These are phyloP conservation scores for Dermochelys coriacea DNA, from an alignment of 2,797 vertebrate genomes.

Conservation along the genomic window DNA sequence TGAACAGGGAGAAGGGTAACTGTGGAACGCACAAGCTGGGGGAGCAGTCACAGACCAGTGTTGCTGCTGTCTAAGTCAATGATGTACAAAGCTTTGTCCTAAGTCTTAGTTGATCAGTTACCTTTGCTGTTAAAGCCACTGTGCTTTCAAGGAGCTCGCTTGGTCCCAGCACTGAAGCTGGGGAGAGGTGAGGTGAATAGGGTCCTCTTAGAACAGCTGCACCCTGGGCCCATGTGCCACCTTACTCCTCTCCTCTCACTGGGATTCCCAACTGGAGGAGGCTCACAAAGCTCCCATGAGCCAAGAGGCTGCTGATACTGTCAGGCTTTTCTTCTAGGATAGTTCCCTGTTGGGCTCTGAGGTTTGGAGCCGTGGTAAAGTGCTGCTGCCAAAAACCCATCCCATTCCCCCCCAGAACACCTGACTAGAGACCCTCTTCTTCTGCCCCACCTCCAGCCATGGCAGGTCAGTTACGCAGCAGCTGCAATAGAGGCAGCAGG, in stretches of 20 bases:
- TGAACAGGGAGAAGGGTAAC: neutral
- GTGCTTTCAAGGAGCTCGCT: neutral
- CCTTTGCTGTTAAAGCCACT: neutral
- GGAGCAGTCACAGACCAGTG: neutral
- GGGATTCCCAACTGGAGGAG: neutral
- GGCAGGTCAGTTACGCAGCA: neutral
- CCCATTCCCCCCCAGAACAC: neutral
- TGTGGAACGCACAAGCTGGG: neutral
- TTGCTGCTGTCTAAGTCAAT: neutral
- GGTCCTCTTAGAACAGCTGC: neutral
- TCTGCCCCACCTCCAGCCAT: rapidly evolving
- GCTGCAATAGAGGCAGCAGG: neutral
- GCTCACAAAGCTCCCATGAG: neutral
- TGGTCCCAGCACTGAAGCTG: neutral
- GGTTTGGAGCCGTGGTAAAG: too few species aligned
- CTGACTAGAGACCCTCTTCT: neutral
- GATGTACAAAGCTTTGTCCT: slow-evolving; percentile 47
- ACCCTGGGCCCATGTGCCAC: neutral
- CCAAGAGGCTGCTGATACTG: neutral
- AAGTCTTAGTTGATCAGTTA: slow-evolving; percentile 8
- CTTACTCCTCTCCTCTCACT: neutral
- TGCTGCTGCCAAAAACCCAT: neutral
- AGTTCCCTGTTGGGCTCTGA: neutral
- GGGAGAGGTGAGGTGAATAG: rapidly evolving
- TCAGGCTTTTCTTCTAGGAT: neutral